A percentile compares a stretch with the other conserved stretches of the same genome.
Conservation (phyloP, 1,140 invertebrate genomes). For the Ips typographus region DNA sequence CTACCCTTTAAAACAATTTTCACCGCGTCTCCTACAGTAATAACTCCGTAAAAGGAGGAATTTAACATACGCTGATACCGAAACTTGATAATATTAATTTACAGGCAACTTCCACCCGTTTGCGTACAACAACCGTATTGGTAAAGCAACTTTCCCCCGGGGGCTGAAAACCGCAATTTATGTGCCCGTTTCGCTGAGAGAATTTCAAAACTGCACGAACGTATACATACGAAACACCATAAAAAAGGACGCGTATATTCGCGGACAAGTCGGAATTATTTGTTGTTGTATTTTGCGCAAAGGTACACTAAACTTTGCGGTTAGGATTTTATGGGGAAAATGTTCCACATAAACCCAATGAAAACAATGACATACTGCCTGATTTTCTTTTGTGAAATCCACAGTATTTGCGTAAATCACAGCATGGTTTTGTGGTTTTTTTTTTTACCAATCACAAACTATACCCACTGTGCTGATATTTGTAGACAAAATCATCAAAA, state of each 20-base stretch:
- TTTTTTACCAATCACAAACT: too few species aligned
- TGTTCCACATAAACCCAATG: neutral
- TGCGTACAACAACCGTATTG: neutral
- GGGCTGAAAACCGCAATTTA: constrained; percentile 23
- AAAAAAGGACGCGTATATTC: constrained; percentile 11
- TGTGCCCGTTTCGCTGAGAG: constrained; percentile 17
- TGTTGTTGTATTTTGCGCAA: neutral
- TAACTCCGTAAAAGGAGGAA: neutral
- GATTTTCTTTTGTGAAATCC: too few species aligned
- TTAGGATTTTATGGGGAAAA: constrained; percentile 7
- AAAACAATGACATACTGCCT: neutral
- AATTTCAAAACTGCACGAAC: constrained; percentile 21
- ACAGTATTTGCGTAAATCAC: too few species aligned
- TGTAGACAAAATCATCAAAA: too few species aligned
- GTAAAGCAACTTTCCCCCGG: constrained; percentile 9
- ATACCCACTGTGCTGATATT: too few species aligned
- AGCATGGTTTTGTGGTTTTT: too few species aligned
- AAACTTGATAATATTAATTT: constrained; percentile 22
- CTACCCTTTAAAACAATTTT: too few species aligned
- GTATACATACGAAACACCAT: constrained; percentile 6
- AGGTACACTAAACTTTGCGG: constrained; percentile 3
- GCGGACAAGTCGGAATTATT: constrained; percentile 11
- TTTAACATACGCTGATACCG: neutral
- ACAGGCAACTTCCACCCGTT: constrained; percentile 9
- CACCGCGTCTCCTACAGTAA: too few species aligned